A percentile compares a stretch with the other conserved stretches of the same genome.
Conservation (phyloP, 2,797 vertebrate genomes). For the Smutsia temminckii region DNA sequence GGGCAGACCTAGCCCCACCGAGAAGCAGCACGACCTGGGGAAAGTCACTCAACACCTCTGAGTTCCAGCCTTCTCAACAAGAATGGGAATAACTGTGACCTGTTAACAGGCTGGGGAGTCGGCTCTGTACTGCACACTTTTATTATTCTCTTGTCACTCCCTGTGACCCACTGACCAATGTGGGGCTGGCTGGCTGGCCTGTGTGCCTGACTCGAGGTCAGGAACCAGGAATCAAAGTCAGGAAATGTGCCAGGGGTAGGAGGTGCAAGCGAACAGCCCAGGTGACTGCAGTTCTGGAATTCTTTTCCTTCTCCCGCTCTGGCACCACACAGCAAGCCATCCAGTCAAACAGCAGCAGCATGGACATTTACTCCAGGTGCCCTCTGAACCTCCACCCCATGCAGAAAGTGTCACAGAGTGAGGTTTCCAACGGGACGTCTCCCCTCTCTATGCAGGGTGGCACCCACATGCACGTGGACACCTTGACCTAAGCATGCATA, state of each 20-base stretch:
- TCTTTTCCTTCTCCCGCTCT: neutral
- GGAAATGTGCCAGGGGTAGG: neutral
- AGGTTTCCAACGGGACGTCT: neutral
- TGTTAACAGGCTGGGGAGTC: neutral
- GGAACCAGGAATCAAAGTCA: neutral
- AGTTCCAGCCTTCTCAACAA: neutral
- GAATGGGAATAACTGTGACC: neutral
- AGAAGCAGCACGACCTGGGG: neutral
- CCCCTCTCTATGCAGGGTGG: neutral
- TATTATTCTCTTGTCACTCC: neutral
- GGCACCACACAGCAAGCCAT: neutral
- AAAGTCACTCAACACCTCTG: neutral
- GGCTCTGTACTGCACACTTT: neutral
- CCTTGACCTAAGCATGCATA: neutral
- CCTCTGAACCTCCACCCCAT: neutral
- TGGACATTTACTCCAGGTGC: neutral
- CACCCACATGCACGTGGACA: fast-evolving
- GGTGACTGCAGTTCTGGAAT: no score
- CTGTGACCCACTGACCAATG: neutral
- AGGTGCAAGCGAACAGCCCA: neutral
- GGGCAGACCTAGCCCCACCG: neutral
- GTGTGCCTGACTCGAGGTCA: fast-evolving
- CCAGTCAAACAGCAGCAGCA: neutral
- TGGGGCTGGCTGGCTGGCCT: neutral
- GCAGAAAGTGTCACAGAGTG: neutral